A percentile compares a stretch with the other conserved stretches of the same genome.
These are phyloP conservation scores for Caenorhabditis sp. DNA, from an alignment of 2,888 invertebrate genomes.

Conservation along the genomic window DNA sequence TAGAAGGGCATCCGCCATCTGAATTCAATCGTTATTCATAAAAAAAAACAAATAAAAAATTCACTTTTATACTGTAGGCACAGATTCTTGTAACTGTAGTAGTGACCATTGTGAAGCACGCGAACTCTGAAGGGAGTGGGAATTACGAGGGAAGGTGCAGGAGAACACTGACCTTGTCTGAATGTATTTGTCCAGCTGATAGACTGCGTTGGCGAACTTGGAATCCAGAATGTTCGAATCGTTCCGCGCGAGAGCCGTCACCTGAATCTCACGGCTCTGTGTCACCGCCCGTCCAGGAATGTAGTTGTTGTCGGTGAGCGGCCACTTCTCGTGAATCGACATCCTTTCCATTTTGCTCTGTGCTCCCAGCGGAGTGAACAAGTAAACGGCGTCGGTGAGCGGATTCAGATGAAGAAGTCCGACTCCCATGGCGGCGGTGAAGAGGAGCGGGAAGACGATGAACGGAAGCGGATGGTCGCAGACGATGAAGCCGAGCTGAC, in stretches of 20 bases:
- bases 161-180: constrained; percentile 56
- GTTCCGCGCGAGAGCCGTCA: constrained; percentile 89
- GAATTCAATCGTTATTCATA: neutral
- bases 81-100: constrained; percentile 74
- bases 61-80: constrained; percentile 73
- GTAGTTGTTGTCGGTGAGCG: constrained; percentile 76
- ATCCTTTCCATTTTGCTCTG: constrained; percentile 75
- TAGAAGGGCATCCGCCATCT: constrained; percentile 71
- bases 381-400: constrained; percentile 76
- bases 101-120: constrained; percentile 68
- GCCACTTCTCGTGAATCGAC: constrained; percentile 78
- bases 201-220: constrained; percentile 79
- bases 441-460: constrained; percentile 76
- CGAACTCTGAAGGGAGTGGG: constrained; percentile 49
- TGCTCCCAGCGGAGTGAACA: constrained; percentile 77
- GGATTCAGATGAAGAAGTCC: constrained; percentile 75
- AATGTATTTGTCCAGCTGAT: constrained; percentile 75
- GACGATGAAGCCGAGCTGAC: constrained; percentile 73
- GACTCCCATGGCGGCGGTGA: constrained; percentile 71
- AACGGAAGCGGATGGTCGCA: constrained; percentile 75
- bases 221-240: constrained; percentile 87
- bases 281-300: constrained; percentile 79
- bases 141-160: no score
- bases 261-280: constrained; percentile 77
- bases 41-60: neutral